phyloP scores from a whole-genome alignment of 2,113 vertebrate genomes.

The Zosterops lateralis region DNA sequence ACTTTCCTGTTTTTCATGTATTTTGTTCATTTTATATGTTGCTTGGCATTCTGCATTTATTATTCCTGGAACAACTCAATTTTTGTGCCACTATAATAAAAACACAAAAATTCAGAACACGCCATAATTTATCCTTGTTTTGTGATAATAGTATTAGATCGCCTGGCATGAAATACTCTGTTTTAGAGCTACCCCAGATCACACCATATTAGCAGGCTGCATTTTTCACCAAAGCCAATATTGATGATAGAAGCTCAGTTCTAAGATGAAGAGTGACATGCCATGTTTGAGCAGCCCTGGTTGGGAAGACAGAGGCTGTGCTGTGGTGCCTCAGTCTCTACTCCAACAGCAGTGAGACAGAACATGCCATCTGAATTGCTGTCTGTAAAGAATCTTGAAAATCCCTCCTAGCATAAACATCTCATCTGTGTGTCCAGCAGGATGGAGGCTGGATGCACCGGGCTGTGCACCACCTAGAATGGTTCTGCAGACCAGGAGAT shows the following conservation, averaged over 20 bases:
- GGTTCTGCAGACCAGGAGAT: neutral
- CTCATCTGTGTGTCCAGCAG: neutral
- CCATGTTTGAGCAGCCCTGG: neutral
- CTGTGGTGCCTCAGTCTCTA: neutral
- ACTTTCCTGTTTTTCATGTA: neutral
- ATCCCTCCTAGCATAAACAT: slow-evolving; percentile 27
- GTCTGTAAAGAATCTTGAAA: neutral
- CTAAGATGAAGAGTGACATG: too few species aligned
- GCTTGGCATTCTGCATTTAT: neutral
- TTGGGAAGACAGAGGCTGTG: neutral
- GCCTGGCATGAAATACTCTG: neutral
- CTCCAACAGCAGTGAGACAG: neutral
- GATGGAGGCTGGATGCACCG: neutral
- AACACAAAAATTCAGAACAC: neutral
- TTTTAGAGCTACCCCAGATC: neutral
- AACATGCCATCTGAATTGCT: neutral
- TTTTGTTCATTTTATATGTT: neutral
- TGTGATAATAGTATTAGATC: neutral
- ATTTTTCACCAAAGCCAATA: neutral
- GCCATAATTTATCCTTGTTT: neutral
- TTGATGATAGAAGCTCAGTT: neutral
- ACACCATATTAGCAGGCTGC: neutral
- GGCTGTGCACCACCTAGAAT: slow-evolving; percentile 7
- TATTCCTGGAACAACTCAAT: neutral
- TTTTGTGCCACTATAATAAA: neutral